These are phyloP conservation scores for Rhaphigaster nebulosa DNA, from an alignment of 2,888 invertebrate genomes.

Conservation along the genomic window DNA sequence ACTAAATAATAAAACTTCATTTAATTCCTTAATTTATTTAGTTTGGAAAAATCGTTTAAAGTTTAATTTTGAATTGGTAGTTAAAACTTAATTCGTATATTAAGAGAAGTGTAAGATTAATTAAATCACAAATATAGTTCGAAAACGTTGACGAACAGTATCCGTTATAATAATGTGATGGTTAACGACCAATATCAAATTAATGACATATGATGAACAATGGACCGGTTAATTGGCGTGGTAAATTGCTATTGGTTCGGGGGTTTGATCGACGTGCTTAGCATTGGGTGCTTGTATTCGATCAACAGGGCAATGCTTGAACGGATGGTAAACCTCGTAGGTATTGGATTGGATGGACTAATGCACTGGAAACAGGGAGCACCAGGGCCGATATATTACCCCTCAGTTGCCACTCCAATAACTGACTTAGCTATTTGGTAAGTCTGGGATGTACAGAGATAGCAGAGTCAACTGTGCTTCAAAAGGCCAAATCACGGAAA, in stretches of 20 bases:
- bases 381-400: background rate
- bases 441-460: background rate
- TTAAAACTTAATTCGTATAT: no score
- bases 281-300: background rate
- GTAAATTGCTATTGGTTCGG: background rate
- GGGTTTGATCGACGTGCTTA: background rate
- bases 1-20: no score
- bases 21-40: no score
- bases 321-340: background rate
- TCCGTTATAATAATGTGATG: background rate
- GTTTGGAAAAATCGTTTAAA: no score
- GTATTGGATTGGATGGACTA: background rate
- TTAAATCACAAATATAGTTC: no score
- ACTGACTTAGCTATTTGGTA: background rate
- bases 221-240: background rate
- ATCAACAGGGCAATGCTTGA: background rate
- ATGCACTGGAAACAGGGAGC: no score
- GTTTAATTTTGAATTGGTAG: no score
- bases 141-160: background rate
- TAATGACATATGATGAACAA: background rate
- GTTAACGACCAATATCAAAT: background rate
- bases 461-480: no score
- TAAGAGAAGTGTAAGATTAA: no score
- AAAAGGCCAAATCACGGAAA: no score
- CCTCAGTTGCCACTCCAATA: background rate